These are phyloP conservation scores for Sorex maritimensis DNA, from an alignment of 2,797 vertebrate genomes.

Conservation along the genomic window DNA sequence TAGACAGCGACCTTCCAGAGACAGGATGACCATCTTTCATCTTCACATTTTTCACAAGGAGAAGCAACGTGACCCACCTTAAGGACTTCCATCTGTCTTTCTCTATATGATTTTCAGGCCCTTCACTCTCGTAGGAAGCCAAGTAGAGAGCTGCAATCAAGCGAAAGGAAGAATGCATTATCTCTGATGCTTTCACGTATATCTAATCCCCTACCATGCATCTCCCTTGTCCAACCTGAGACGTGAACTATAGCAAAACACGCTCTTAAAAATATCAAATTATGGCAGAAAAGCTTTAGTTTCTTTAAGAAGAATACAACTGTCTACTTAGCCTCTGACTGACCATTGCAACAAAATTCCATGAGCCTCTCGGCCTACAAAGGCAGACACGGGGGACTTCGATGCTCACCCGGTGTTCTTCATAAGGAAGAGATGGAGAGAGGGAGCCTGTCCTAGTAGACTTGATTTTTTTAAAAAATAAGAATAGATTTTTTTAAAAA, in stretches of 20 bases:
- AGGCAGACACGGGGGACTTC: background rate
- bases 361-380: background rate
- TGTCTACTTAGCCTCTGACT: background rate
- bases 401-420: background rate
- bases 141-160: conserved; percentile 94
- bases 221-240: background rate
- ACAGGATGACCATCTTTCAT: background rate
- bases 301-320: conserved; percentile 38
- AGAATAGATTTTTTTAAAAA: background rate
- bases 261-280: background rate
- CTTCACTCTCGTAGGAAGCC: conserved; percentile 97
- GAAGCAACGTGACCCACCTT: conserved; percentile 91
- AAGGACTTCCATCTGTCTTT: conserved; percentile 98
- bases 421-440: background rate
- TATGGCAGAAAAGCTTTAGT: background rate
- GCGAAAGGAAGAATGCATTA: conserved; percentile 77
- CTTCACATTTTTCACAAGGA: background rate
- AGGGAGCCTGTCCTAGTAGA: background rate
- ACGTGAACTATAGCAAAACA: conserved; percentile 53
- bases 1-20: background rate
- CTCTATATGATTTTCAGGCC: conserved; percentile 97
- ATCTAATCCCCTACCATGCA: background rate
- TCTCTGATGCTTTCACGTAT: background rate
- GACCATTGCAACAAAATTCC: background rate
- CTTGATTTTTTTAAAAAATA: background rate